Percentiles rank a stretch among this genome's conserved stretches.
phyloP scores from a whole-genome alignment of 2,888 invertebrate species.

The Leptinotarsa tumamoca region DNA sequence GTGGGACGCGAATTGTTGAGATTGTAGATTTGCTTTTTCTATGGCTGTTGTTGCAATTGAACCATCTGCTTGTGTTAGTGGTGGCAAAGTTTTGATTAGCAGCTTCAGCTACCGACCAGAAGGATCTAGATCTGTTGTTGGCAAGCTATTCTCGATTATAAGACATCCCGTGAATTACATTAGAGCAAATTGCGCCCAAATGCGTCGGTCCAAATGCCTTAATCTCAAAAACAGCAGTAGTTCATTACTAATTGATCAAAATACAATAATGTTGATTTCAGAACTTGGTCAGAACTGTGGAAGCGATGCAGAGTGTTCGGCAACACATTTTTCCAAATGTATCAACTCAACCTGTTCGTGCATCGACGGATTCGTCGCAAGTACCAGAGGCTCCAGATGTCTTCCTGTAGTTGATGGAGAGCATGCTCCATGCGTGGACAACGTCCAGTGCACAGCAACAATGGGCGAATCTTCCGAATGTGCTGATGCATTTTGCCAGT shows the following conservation, averaged over 20 bases:
- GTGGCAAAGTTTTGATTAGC: too few species aligned
- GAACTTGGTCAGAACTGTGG: slow-evolving; percentile 55
- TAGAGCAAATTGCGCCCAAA: too few species aligned
- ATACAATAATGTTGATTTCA: slow-evolving; percentile 43
- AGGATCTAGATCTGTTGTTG: too few species aligned
- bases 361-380: slow-evolving; percentile 48
- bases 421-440: slow-evolving; percentile 52
- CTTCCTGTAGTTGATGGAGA: slow-evolving; percentile 50
- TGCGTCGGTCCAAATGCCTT: too few species aligned
- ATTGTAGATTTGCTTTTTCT: too few species aligned
- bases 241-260: neutral
- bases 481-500: slow-evolving; percentile 52
- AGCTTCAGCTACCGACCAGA: too few species aligned
- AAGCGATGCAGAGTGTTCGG: slow-evolving; percentile 52
- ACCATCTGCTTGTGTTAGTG: too few species aligned
- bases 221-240: too few species aligned
- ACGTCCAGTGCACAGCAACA: slow-evolving; percentile 54
- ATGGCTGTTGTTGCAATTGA: too few species aligned
- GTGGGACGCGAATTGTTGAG: too few species aligned
- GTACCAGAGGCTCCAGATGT: slow-evolving; percentile 47
- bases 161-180: too few species aligned
- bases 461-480: slow-evolving; percentile 54
- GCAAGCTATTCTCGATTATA: too few species aligned
- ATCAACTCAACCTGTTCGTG: slow-evolving; percentile 53
- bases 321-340: slow-evolving; percentile 50